A percentile compares a stretch with the other conserved stretches of the same genome.
Evolutionary conservation across 2,888 invertebrate genomes (phyloP).

Genomic region (Zygogramma bicolorata): DNA sequence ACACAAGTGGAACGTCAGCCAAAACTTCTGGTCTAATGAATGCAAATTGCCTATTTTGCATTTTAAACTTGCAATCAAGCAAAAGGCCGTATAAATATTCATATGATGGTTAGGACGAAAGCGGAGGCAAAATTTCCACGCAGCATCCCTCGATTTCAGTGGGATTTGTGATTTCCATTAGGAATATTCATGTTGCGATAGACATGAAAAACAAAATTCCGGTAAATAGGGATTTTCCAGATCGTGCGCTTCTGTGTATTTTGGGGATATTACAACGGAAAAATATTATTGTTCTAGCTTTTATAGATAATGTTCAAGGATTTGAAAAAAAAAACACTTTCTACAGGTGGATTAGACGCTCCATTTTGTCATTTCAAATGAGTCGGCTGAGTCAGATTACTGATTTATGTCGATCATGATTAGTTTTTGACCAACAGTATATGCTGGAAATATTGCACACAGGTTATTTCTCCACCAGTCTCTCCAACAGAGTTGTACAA

Average conservation of each 20-base stretch:
- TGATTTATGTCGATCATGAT: no score
- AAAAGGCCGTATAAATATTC: constrained; percentile 65
- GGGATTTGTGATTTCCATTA: constrained; percentile 6
- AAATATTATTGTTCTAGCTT: not conserved
- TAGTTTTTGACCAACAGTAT: no score
- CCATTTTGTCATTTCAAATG: no score
- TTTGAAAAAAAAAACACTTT: no score
- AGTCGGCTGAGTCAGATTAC: no score
- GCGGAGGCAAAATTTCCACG: constrained; percentile 12
- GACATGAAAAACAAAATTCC: not conserved
- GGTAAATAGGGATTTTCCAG: constrained; percentile 2
- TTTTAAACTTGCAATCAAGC: constrained; percentile 66
- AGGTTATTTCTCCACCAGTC: no score
- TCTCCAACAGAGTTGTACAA: no score
- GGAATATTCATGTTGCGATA: constrained; percentile 4
- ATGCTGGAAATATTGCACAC: no score
- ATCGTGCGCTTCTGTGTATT: not conserved
- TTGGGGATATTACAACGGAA: not conserved
- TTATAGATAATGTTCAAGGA: not conserved
- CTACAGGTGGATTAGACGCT: no score
- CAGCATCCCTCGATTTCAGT: constrained; percentile 4
- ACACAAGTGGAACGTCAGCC: constrained; percentile 43
- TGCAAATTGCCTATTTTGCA: constrained; percentile 66
- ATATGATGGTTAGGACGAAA: constrained; percentile 51
- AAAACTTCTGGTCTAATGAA: constrained; percentile 58